Evolutionary conservation across 2,113 vertebrate species (phyloP).

Genomic region (Siniperca chuatsi): DNA sequence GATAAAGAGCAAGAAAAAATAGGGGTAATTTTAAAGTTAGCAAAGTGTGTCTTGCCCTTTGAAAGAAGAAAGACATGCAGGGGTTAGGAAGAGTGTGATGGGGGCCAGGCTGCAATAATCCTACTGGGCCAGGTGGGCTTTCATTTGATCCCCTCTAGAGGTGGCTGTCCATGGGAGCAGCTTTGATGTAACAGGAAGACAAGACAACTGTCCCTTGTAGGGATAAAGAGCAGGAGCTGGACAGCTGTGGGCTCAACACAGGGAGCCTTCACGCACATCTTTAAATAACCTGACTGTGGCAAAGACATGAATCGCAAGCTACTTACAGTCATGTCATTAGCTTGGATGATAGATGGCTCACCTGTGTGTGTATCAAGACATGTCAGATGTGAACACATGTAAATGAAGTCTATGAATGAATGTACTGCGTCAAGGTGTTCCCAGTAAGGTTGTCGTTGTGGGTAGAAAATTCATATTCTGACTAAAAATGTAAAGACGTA

Average conservation of each 20-base stretch:
- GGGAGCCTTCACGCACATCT: conserved; percentile 47
- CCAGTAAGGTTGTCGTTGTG: neutral
- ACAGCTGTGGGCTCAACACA: conserved; percentile 59
- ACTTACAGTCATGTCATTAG: conserved; percentile 35
- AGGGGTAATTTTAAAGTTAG: conserved; percentile 60
- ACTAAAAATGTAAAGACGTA: conserved; percentile 3
- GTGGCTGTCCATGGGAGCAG: conserved; percentile 51
- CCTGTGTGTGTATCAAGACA: conserved; percentile 25
- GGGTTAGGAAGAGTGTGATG: conserved; percentile 38
- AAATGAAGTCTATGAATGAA: neutral
- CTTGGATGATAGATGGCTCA: conserved; percentile 47
- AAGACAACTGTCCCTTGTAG: conserved; percentile 70
- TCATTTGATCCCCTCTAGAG: conserved; percentile 69
- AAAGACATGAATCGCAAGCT: conserved; percentile 17
- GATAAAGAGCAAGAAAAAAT: conserved; percentile 43
- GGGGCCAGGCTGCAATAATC: conserved; percentile 51
- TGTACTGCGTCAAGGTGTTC: neutral
- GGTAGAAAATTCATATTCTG: neutral
- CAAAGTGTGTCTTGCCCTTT: conserved; percentile 34
- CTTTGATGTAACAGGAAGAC: conserved; percentile 77
- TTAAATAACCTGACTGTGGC: conserved; percentile 59
- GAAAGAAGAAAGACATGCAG: conserved; percentile 51
- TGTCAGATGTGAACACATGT: conserved; percentile 3
- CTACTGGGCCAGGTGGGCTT: conserved; percentile 68
- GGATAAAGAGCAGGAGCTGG: conserved; percentile 67